Percentiles rank a stretch among this genome's conserved stretches.
phyloP scores from a whole-genome alignment of 2,113 vertebrate genomes.

The Centropristis striata region DNA sequence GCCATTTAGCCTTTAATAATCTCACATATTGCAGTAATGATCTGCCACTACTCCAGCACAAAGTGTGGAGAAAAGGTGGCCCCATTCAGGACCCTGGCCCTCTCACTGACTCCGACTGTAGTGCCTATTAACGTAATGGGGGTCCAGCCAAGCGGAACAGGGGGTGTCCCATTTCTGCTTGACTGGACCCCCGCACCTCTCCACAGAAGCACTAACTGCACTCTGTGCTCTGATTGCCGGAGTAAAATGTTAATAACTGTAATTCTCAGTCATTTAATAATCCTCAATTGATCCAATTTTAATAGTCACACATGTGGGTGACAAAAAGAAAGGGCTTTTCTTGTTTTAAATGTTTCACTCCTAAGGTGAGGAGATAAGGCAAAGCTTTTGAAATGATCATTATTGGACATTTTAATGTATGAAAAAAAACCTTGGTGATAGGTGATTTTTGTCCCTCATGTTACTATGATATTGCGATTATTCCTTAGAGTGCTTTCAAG shows the following conservation, averaged over 20 bases:
- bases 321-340: background rate
- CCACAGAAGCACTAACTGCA: constrained; percentile 28
- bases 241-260: constrained; percentile 15
- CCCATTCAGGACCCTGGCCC: constrained; percentile 51
- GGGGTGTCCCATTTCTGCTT: constrained; percentile 46
- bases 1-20: constrained; percentile 56
- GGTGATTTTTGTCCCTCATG: background rate
- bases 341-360: constrained; percentile 26
- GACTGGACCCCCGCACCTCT: constrained; percentile 35
- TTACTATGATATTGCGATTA: constrained; percentile 42
- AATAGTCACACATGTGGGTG: background rate
- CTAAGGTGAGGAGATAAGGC: background rate
- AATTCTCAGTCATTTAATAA: constrained; percentile 23
- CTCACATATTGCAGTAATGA: constrained; percentile 55
- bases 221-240: background rate
- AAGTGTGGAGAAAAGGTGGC: constrained; percentile 35
- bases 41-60: constrained; percentile 16
- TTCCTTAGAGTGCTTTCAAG: constrained; percentile 48
- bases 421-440: background rate
- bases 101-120: constrained; percentile 44
- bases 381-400: background rate
- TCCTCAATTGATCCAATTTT: constrained; percentile 38
- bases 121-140: constrained; percentile 71
- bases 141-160: constrained; percentile 65
- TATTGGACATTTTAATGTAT: constrained; percentile 28